These are phyloP conservation scores for Bombus confusus DNA, from an alignment of 1,140 invertebrate species.

Conservation along the genomic window DNA sequence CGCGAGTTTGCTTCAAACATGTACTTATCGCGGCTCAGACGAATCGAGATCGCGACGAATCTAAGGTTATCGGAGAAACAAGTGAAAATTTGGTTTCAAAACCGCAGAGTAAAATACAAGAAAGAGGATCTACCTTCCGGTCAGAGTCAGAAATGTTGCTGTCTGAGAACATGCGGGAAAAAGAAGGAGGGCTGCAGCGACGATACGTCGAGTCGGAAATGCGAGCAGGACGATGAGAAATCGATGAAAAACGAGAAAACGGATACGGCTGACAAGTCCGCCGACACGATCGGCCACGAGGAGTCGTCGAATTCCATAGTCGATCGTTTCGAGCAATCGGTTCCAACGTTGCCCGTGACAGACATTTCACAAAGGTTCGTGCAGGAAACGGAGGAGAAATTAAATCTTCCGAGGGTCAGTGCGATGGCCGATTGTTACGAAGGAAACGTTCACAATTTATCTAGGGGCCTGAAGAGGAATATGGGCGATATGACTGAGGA, in stretches of 20 bases:
- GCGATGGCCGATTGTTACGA: conserved; percentile 41
- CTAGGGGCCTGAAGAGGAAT: conserved; percentile 66
- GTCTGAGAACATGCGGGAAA: conserved; percentile 82
- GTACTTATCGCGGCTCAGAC: conserved; percentile 92
- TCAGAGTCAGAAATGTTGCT: conserved; percentile 82
- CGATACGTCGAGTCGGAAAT: conserved; percentile 58
- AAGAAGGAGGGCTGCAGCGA: conserved; percentile 83
- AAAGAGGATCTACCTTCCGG: conserved; percentile 86
- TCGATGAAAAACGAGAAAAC: conserved; percentile 26
- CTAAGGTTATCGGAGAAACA: conserved; percentile 95
- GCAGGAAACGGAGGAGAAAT: conserved; percentile 39
- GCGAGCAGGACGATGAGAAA: conserved; percentile 54
- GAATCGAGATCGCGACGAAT: conserved; percentile 96
- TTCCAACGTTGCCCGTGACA: not conserved
- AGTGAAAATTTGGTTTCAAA: conserved; percentile 98
- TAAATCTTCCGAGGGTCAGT: conserved; percentile 30
- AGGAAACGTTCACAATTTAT: conserved; percentile 57
- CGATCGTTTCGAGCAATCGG: conserved; percentile 55
- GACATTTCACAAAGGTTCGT: not conserved
- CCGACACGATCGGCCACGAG: not conserved
- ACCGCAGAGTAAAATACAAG: conserved; percentile 94
- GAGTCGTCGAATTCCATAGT: conserved; percentile 1
- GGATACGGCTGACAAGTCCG: conserved; percentile 11
- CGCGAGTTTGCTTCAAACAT: conserved; percentile 95
- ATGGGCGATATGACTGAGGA: conserved; percentile 32